Evolutionary conservation across 2,888 invertebrate genomes (phyloP).

Genomic region (Drosophila merina): DNA sequence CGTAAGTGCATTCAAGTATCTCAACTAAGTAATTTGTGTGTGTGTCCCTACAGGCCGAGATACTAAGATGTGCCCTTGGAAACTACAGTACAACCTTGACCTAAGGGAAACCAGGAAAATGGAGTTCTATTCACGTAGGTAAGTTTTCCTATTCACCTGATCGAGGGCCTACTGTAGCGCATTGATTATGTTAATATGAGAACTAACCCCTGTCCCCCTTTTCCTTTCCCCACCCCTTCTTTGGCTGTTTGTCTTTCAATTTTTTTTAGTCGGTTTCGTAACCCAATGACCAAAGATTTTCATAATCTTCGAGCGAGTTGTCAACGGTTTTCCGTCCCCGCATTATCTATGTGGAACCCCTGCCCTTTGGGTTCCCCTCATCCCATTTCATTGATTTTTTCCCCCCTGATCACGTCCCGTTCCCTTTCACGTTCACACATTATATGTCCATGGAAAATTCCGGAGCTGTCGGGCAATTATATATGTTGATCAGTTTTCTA

Average conservation of each 20-base stretch:
- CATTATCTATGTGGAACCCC: slow-evolving; percentile 17
- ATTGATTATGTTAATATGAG: slow-evolving; percentile 76
- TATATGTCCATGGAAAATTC: slow-evolving; percentile 31
- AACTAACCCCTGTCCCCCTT: slow-evolving; percentile 30
- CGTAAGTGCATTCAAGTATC: slow-evolving; percentile 70
- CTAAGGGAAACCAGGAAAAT: not conserved
- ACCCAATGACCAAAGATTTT: slow-evolving; percentile 34
- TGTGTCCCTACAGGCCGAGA: slow-evolving; percentile 33
- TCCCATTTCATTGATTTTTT: slow-evolving; percentile 7
- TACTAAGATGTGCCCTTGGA: slow-evolving; percentile 49
- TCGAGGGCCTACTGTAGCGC: slow-evolving; percentile 32
- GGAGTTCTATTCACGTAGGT: not conserved
- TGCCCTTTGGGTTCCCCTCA: not conserved
- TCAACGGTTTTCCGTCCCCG: slow-evolving; percentile 34
- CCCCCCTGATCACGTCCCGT: slow-evolving; percentile 1
- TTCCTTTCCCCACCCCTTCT: slow-evolving; percentile 6
- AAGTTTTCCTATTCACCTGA: not conserved
- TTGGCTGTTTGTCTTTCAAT: slow-evolving; percentile 6
- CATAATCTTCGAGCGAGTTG: slow-evolving; percentile 44
- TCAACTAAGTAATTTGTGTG: slow-evolving; percentile 42
- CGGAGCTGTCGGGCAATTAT: slow-evolving; percentile 23
- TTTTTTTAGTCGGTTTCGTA: slow-evolving; percentile 11
- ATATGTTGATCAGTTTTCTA: slow-evolving; percentile 61
- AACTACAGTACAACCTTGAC: slow-evolving; percentile 17
- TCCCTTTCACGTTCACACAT: slow-evolving; percentile 35